Conservation (phyloP, 2,113 vertebrate species). For the Colius striatus region DNA sequence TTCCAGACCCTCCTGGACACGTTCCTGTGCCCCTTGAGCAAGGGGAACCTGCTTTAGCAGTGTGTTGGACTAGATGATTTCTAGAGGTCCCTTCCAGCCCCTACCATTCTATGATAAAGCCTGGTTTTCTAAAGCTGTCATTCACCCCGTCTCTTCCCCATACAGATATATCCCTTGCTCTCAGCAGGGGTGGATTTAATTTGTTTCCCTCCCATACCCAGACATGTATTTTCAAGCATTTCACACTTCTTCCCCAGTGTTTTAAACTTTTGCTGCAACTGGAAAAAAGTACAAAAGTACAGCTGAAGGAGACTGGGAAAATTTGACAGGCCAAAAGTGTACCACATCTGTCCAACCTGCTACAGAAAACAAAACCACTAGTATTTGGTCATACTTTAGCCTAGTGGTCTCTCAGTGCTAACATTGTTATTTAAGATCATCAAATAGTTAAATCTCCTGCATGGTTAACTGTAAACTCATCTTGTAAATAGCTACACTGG, state of each 20-base stretch:
- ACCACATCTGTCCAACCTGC: neutral
- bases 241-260: neutral
- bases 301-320: neutral
- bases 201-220: neutral
- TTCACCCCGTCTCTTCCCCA: neutral
- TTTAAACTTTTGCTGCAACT: slow-evolving; percentile 1
- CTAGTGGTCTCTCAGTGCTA: neutral
- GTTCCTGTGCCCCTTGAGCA: no score
- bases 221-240: neutral
- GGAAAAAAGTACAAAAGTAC: neutral
- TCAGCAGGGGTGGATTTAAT: neutral
- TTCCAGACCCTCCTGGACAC: no score
- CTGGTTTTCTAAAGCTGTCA: neutral
- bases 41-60: no score
- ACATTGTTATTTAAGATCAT: neutral
- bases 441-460: neutral
- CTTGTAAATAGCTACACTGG: neutral
- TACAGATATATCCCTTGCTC: neutral
- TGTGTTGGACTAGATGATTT: no score
- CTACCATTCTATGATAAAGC: neutral
- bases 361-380: neutral
- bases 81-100: no score
- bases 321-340: neutral
- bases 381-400: neutral
- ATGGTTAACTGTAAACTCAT: neutral